Base-by-base conservation (phyloP, 2,888 invertebrate species). In the Himalopsyche tibetana region DNA sequence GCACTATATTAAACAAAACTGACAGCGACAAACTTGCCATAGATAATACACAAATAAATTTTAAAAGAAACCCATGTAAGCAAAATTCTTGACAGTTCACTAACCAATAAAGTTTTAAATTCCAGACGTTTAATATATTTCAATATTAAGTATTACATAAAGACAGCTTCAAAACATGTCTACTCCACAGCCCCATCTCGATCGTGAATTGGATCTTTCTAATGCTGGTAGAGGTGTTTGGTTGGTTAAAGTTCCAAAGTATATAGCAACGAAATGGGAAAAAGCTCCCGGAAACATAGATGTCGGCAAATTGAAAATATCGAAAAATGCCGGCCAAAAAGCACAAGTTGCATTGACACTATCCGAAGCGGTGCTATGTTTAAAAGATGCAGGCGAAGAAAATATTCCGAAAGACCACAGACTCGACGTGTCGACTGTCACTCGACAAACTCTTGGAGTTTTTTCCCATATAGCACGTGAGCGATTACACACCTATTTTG, bases 171-270 rank as follows among this genome's bases (percentile, higher is more conserved):
- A 6, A 11, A 74, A 80, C 87, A 91, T 92, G 92, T 91, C 91
- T 84, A 90, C 89, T 87, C 90, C 90, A 81, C 89, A 89, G 80
- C 92, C 94, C 83, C 95, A 96, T 89, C 94, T 95, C 82, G 97
- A 97, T 90, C 94, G 95, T 89, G 97, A 97, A 91, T 93, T 99
- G 88, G 98, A 99, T 93, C 93, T 98, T 84, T 96, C 97, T 28
- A 97, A 98, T 91, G 96, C 97, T 28, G 96, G 96, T 28, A 94
- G 98, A 90, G 98, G 98, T 87, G 98, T 99, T 15, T 99, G 99
- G 99, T 94, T 99, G 9, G 99, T 99, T 0, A 99, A 99, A 93
- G 96, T 96, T 12, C 99, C 99, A 0, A 99, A 99, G 93, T 99
- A 99, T 91, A 96, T 99, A 89, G 97, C 98, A 6, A 97, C 97